A percentile compares a stretch with the other conserved stretches of the same genome.
Conservation (phyloP, 2,888 invertebrate genomes). For the Spodoptera exigua region DNA sequence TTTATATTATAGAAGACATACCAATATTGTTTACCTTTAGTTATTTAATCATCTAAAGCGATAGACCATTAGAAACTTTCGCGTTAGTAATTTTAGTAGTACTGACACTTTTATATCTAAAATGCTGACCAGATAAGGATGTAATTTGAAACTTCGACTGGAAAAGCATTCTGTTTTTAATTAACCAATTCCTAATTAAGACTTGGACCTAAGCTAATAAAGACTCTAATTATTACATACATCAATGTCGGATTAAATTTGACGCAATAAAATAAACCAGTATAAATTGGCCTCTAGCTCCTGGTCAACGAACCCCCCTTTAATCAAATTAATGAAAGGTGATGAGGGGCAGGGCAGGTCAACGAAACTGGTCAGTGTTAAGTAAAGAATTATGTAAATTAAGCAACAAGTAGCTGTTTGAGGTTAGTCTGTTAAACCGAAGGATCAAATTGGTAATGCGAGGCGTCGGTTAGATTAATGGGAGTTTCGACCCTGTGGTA, state of each 20-base stretch:
- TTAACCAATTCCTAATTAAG: constrained; percentile 14
- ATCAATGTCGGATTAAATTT: constrained; percentile 19
- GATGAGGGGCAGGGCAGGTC: constrained; percentile 22
- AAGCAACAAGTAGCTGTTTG: constrained; percentile 49
- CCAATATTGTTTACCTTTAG: too few relatives aligned
- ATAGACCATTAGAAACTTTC: too few relatives aligned
- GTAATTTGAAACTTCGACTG: too few relatives aligned
- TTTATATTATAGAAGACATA: too few relatives aligned
- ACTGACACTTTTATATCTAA: too few relatives aligned
- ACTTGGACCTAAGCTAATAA: background rate
- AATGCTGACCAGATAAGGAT: too few relatives aligned
- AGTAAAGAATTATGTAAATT: constrained; percentile 51
- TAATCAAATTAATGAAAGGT: constrained; percentile 20
- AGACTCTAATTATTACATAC: constrained; percentile 34
- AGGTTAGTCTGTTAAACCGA: constrained; percentile 24
- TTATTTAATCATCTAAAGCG: too few relatives aligned
- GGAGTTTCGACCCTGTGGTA: constrained; percentile 9
- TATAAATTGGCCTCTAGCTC: background rate
- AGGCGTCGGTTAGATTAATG: background rate
- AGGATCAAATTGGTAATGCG: constrained; percentile 37
- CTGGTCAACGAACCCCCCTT: background rate
- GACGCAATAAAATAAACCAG: constrained; percentile 19
- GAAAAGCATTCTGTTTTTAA: background rate
- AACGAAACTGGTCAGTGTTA: constrained; percentile 37
- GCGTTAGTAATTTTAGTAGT: too few relatives aligned